phyloP scores from a whole-genome alignment of 1,140 invertebrate genomes.

The Pentalonia nigronervosa region DNA sequence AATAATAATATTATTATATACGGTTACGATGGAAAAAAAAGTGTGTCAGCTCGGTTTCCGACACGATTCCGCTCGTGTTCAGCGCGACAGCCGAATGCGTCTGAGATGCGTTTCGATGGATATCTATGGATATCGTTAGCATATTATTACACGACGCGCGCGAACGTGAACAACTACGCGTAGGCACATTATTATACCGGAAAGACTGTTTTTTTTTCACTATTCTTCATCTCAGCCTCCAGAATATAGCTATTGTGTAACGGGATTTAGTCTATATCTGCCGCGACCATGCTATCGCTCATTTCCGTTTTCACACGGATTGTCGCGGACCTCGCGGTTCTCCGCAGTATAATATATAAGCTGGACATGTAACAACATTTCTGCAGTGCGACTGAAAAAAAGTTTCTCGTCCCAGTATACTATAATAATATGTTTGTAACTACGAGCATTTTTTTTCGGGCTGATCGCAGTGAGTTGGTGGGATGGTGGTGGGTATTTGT shows the following conservation, averaged over 20 bases:
- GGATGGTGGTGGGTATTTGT: background rate
- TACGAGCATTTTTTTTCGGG: too few relatives aligned
- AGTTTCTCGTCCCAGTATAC: too few relatives aligned
- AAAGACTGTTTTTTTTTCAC: background rate
- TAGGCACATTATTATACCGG: background rate
- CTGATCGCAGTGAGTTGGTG: background rate
- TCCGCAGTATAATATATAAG: background rate
- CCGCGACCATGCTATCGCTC: too few relatives aligned
- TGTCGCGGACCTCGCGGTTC: background rate
- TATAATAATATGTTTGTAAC: too few relatives aligned
- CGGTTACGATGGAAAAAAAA: background rate
- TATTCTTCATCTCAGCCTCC: background rate
- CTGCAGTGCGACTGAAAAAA: background rate
- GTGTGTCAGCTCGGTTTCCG: background rate
- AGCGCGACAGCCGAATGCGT: background rate
- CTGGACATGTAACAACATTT: background rate
- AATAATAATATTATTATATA: slow-evolving; percentile 13
- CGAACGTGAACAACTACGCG: background rate
- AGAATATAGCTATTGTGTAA: background rate
- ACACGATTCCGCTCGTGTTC: slow-evolving; percentile 33
- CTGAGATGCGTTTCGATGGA: background rate
- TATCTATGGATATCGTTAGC: background rate
- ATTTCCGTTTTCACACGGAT: background rate
- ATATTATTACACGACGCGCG: background rate
- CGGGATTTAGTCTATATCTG: background rate